These are phyloP conservation scores for Ips typographus DNA, from an alignment of 1,140 invertebrate genomes.

Conservation along the genomic window DNA sequence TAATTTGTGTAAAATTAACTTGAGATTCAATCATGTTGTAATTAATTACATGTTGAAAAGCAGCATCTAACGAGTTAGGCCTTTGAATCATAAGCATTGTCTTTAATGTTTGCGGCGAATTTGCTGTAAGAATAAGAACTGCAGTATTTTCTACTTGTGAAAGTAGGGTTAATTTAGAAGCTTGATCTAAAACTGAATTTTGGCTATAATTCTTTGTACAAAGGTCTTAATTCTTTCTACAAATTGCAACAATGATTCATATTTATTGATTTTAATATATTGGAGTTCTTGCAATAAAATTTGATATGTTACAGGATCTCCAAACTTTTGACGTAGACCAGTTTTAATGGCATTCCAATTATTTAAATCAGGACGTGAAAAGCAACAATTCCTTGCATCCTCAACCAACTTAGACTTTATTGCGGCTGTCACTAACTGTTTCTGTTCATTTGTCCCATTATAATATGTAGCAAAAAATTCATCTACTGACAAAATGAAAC, in stretches of 20 bases:
- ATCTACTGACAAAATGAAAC: too few relatives aligned
- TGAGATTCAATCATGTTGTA: too few relatives aligned
- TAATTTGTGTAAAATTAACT: too few relatives aligned
- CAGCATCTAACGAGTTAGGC: neutral
- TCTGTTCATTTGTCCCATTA: too few relatives aligned
- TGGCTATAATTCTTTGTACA: conserved; percentile 14
- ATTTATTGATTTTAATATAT: too few relatives aligned
- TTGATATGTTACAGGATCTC: neutral
- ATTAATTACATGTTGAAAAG: too few relatives aligned
- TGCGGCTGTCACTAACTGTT: neutral
- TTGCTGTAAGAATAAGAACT: neutral
- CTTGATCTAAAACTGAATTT: neutral
- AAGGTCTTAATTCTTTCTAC: neutral
- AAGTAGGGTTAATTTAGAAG: neutral
- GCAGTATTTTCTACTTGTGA: conserved; percentile 8
- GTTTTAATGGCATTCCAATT: too few relatives aligned
- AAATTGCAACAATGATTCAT: too few relatives aligned
- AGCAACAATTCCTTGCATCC: neutral
- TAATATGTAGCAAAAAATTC: too few relatives aligned
- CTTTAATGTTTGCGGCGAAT: neutral
- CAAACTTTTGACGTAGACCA: too few relatives aligned
- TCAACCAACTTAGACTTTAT: conserved; percentile 30
- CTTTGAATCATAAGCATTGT: conserved; percentile 3
- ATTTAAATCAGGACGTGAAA: neutral
- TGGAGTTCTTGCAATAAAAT: neutral